phyloP scores from a whole-genome alignment of 1,140 invertebrate genomes.

The Lycorma delicatula region DNA sequence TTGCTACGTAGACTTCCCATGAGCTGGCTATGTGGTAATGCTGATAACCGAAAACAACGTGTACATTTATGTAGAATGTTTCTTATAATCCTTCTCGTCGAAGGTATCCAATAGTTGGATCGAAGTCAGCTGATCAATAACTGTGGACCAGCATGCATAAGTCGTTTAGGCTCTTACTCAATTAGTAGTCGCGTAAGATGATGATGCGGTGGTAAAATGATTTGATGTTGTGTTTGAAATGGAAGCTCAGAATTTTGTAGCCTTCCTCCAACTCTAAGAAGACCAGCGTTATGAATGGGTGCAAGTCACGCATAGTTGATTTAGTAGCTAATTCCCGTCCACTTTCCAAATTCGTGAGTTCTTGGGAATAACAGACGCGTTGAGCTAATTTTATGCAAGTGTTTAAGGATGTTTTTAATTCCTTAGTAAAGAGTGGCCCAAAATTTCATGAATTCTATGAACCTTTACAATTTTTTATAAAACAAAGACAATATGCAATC shows the following conservation, averaged over 20 bases:
- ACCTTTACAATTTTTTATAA: too few relatives aligned
- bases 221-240: conserved; percentile 17
- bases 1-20: conserved; percentile 34
- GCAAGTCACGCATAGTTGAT: too few relatives aligned
- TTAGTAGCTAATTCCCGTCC: too few relatives aligned
- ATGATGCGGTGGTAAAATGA: conserved; percentile 17
- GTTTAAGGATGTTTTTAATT: too few relatives aligned
- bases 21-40: conserved; percentile 13
- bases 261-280: conserved; percentile 21
- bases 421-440: too few relatives aligned
- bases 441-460: too few relatives aligned
- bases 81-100: conserved; percentile 22
- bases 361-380: too few relatives aligned
- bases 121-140: conserved; percentile 24
- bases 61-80: conserved; percentile 28
- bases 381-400: too few relatives aligned
- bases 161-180: conserved; percentile 27
- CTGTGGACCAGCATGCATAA: conserved; percentile 31
- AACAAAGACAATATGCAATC: too few relatives aligned
- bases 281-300: conserved; percentile 17
- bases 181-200: conserved; percentile 34
- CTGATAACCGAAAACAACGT: conserved; percentile 24
- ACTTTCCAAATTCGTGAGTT: too few relatives aligned
- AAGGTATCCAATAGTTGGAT: conserved; percentile 31
- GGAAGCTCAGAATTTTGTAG: conserved; percentile 14